Evolutionary conservation across 2,888 invertebrate genomes (phyloP), one percentile per base, ranked within the genome.

Genomic region (Griposia aprilina): DNA sequence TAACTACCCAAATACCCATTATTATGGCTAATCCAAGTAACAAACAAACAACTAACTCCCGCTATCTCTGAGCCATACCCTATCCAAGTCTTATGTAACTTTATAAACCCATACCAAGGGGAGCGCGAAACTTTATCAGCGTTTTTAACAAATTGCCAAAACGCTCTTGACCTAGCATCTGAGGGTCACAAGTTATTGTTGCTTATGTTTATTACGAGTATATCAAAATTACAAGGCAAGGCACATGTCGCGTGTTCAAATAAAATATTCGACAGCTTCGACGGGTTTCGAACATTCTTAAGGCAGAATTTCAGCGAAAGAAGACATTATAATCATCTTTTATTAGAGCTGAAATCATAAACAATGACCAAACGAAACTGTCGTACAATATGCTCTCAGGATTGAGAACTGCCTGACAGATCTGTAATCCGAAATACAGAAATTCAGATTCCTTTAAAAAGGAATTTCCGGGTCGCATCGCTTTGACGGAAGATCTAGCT

Each of bases 131-230:
- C 74, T 1, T 2, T 66, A 17, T 59, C 57, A 17, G 66, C 74
- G 1, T 66, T 74, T 30, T 23, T 74, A 3, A 66, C 74, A 23
- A 67, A 74, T 48, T 74, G 45, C 11, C 74, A 74, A 57, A 74
- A 48, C 15, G 74, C 74, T 15, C 48, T 74, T 17, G 74, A 67
- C 15, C 15, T 74, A 36, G 66, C 66, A 7, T 10, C 66, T 1
- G 66, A 66, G 6, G 17, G 66, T 30, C 74, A 59, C 48, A 67
- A 74, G 23, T 59, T 17, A 7, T 4, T 67, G 7, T 5, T 74
- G 2, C 23, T 66, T 6, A 57, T 66, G 5, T 74, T 17, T 3
- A 59, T 74, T 0, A n/a, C n/a, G n/a, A n/a, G n/a, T 36, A 48
- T 67, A 15, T 66, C 66, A 7, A 74, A 74, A 20, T 17, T 67